A percentile compares a stretch with the other conserved stretches of the same genome.
phyloP scores from a whole-genome alignment of 2,888 invertebrate genomes.

The Achlya flavicornis region DNA sequence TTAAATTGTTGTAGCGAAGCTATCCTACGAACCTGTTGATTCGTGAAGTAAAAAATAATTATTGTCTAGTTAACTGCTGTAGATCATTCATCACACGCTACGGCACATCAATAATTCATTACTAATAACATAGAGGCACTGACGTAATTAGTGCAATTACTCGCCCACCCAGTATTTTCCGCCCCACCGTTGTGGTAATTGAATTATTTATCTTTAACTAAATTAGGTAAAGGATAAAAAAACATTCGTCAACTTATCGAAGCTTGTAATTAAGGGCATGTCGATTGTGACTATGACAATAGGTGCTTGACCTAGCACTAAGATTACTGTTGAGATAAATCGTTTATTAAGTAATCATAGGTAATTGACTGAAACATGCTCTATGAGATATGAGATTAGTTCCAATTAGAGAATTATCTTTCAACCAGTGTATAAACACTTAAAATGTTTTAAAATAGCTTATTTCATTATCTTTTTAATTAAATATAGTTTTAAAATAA shows the following conservation, averaged over 20 bases:
- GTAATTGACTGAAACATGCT: not conserved
- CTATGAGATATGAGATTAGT: not conserved
- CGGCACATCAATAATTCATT: conserved; percentile 78
- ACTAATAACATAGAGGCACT: conserved; percentile 72
- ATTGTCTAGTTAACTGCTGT: conserved; percentile 58
- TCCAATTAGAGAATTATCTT: no score
- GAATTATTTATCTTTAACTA: conserved; percentile 73
- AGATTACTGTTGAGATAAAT: conserved; percentile 29
- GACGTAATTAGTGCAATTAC: conserved; percentile 81
- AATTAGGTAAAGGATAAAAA: conserved; percentile 54
- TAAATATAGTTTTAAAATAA: no score
- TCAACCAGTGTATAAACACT: no score
- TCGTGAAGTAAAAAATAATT: conserved; percentile 34
- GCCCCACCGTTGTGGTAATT: conserved; percentile 58
- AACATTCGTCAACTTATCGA: conserved; percentile 66
- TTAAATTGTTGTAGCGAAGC: not conserved
- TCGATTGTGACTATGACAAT: conserved; percentile 66
- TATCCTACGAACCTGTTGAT: conserved; percentile 1
- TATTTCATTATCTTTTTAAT: no score
- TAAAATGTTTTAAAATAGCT: no score
- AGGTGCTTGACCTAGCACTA: conserved; percentile 53
- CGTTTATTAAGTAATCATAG: not conserved
- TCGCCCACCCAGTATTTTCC: conserved; percentile 73
- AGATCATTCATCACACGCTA: conserved; percentile 67
- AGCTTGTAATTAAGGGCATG: conserved; percentile 46